Evolutionary conservation across 2,113 vertebrate genomes (phyloP), one percentile per base, ranked within the genome.

Genomic region (Takifugu flavidus): DNA sequence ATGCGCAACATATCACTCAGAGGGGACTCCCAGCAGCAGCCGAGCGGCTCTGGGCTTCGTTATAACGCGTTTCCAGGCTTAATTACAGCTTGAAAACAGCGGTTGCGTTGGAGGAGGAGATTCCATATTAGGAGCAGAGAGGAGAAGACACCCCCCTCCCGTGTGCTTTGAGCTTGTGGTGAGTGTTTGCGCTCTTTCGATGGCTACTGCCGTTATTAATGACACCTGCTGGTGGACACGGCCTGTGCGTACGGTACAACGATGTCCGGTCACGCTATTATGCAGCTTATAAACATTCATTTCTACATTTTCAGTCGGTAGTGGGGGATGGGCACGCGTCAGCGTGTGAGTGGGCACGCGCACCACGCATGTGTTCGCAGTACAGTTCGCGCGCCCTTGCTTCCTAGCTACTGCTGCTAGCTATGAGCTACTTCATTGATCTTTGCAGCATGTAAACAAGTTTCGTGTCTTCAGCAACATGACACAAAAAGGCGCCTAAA

Each of bases 61-160:
- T 89, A 89, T 85, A 90, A 86, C 87, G 86, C 75, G 65, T 63
- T 80, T 71, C 85, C 71, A 55, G 82, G 75, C 83, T 60, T 79
- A 80, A 88, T 87, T 70, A 75, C 74, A 79, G 86, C 59, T 71
- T 78, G 86, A 86, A 86, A 86, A 84, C 81, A 86, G 44, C 78
- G 83, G 82, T 72, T 85, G 78, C 46, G 78, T 88, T 80, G 91
- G 79, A 79, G 77, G 88, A 89, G 90, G 90, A 92, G 88, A 90
- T 88, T 87, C 90, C 91, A 89, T 86, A 89, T 90, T 87, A 84
- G 86, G 87, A 86, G 87, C 88, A 82, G 69, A 79, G 88, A 83
- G 86, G 77, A 88, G 87, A 86, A 86, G 82, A 77, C 88, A 67
- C 79, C 82, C 87, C 82, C 87, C 87, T 86, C 34, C 34, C 82